phyloP scores from a whole-genome alignment of 2,113 vertebrate species.

The Calyptomena viridis region DNA sequence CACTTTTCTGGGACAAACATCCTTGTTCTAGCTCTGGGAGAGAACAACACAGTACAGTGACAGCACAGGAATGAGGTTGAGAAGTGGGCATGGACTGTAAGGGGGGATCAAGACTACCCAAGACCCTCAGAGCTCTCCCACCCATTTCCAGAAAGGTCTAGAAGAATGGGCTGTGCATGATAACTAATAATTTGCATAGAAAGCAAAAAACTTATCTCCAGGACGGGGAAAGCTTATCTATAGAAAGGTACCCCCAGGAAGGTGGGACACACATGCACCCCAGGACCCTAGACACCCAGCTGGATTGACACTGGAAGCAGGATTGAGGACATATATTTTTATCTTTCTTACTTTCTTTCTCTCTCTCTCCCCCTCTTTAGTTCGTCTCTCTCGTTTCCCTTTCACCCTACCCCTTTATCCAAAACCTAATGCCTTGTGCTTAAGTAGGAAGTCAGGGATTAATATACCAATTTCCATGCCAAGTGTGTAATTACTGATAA shows the following conservation, averaged over 20 bases:
- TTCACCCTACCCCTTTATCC: not conserved
- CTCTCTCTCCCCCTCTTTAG: not conserved
- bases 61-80: not conserved
- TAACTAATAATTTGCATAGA: not conserved
- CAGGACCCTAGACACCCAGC: not conserved
- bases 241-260: too few relatives aligned
- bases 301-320: not conserved
- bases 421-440: not conserved
- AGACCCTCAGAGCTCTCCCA: not conserved
- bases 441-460: not conserved
- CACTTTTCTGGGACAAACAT: not conserved
- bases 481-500: not conserved
- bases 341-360: not conserved
- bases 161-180: not conserved
- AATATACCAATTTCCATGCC: not conserved
- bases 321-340: not conserved
- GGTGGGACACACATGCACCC: rapidly evolving
- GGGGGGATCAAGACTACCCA: not conserved
- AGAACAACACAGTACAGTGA: not conserved
- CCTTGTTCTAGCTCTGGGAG: not conserved
- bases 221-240: not conserved
- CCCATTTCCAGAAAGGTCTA: not conserved
- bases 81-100: not conserved
- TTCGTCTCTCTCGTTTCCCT: not conserved
- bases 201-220: not conserved